Percentiles rank a stretch among this genome's conserved stretches.
Evolutionary conservation across 2,797 vertebrate species (phyloP).

Genomic region (Silurus lanzhouensis): DNA sequence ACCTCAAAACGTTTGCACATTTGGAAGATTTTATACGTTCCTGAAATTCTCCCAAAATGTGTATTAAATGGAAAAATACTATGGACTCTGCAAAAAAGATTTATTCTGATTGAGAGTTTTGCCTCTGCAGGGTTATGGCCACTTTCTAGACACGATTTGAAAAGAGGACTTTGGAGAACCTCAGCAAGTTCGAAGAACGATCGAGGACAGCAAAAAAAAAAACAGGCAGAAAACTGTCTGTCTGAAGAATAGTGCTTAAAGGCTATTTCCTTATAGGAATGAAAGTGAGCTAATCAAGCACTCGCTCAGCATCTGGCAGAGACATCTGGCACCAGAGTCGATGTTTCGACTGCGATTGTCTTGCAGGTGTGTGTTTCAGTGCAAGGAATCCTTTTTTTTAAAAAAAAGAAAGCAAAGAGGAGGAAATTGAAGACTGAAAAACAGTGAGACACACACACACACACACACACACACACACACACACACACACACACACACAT

Average conservation of each 20-base stretch:
- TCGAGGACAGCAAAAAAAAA: not conserved
- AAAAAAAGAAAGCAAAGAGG: not conserved
- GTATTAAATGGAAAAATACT: no score
- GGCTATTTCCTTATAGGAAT: constrained; percentile 5
- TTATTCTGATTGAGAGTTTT: not conserved
- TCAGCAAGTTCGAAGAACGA: not conserved
- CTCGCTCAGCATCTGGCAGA: constrained; percentile 10
- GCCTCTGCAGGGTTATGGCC: not conserved
- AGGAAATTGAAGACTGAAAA: not conserved
- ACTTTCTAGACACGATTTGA: not conserved
- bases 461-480: no score
- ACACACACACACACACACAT: no score
- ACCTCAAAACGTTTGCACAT: no score
- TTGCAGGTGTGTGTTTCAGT: constrained; percentile 6
- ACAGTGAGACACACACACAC: no score
- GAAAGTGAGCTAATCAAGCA: constrained; percentile 21
- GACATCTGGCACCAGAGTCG: not conserved
- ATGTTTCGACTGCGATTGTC: not conserved
- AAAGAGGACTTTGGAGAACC: not conserved
- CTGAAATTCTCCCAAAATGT: no score
- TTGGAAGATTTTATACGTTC: no score
- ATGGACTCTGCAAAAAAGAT: no score
- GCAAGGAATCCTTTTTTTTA: not conserved
- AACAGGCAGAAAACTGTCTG: not conserved
- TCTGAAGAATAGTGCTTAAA: constrained; percentile 11